These are phyloP conservation scores for Poliocrania exsul DNA, from an alignment of 2,797 vertebrate species.

Conservation along the genomic window DNA sequence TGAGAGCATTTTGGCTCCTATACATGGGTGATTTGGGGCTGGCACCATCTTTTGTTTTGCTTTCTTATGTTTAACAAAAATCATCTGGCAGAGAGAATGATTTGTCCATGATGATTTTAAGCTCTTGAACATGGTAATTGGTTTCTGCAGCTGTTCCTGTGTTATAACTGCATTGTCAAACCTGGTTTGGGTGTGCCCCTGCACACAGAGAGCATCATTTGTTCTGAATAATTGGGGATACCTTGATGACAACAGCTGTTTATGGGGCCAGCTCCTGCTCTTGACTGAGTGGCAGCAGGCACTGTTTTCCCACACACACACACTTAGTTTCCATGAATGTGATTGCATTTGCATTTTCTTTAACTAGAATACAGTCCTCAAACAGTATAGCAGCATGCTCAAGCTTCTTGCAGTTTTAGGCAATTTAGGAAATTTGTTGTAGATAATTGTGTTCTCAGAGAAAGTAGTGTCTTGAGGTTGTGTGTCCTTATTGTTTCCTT, in stretches of 20 bases:
- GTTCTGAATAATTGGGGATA: conserved; percentile 28
- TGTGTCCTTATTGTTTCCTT: background rate
- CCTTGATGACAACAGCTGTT: conserved; percentile 38
- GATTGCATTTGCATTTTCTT: conserved; percentile 43
- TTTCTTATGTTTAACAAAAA: conserved; percentile 29
- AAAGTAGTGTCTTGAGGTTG: background rate
- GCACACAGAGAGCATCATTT: background rate
- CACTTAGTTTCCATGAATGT: background rate
- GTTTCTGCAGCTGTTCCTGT: conserved; percentile 22
- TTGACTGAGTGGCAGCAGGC: background rate
- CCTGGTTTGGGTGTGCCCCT: conserved; percentile 21
- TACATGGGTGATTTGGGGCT: background rate
- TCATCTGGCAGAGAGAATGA: background rate
- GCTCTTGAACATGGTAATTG: conserved; percentile 21
- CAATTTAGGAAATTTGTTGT: background rate
- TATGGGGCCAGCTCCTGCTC: background rate
- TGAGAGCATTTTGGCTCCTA: background rate
- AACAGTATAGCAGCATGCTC: background rate
- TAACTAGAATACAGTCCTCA: background rate
- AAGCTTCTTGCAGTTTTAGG: background rate
- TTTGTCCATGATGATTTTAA: conserved; percentile 22
- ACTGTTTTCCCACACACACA: background rate
- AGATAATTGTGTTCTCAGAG: background rate
- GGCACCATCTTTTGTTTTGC: conserved; percentile 14
- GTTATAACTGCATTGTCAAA: background rate